Base-by-base conservation (phyloP, 1,140 invertebrate genomes). In the Scaptomyza montana region DNA sequence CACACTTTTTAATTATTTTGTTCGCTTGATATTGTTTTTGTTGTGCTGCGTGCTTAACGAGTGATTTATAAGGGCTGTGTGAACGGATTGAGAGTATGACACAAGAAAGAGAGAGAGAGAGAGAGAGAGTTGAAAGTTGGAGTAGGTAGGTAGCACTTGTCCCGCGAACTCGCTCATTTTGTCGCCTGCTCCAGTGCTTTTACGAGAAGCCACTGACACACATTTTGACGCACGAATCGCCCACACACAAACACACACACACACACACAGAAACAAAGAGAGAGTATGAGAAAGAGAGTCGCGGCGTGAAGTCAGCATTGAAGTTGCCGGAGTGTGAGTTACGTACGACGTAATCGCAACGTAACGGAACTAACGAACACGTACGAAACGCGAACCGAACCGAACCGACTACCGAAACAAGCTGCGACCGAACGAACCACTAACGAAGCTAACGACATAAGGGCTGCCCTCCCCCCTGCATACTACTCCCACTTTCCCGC, bases 201-300 rank as follows among this genome's bases (percentile, higher is more conserved):
- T 46, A 51, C 65, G 79, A 68, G 70, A 75, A 78, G 68, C 79
- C 70, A 82, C 77, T 89, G 84, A 89, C 84, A 89, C 84, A 89
- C 80, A 89, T 89, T 74, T 89, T 47, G 60, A 86, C 53, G 57
- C 80, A 64, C 62, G 54, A 69, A 68, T 57, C 54, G 61, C 54
- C 36, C 77, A 54, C 74, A 41, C 63, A 43, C 41, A 72, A 12
- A 39, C n/a, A 50, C 25, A 68, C 55, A 53, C 16, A 16, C 77
- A 54, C 74, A 46, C 63, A 43, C 46, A 72, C 13, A 39, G 12
- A 70, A 74, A 36, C 62, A 60, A 61, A 46, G 64, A 70, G 57
- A 2, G 39, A 16, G 25, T 0, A 5, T 16, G 41, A 16, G 19
- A 16, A 13, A 30, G 50, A 39, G 41, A 3, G 9, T 12, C 21